Conservation (phyloP, 2,113 vertebrate species). For the Aptenodytes forsteri region DNA sequence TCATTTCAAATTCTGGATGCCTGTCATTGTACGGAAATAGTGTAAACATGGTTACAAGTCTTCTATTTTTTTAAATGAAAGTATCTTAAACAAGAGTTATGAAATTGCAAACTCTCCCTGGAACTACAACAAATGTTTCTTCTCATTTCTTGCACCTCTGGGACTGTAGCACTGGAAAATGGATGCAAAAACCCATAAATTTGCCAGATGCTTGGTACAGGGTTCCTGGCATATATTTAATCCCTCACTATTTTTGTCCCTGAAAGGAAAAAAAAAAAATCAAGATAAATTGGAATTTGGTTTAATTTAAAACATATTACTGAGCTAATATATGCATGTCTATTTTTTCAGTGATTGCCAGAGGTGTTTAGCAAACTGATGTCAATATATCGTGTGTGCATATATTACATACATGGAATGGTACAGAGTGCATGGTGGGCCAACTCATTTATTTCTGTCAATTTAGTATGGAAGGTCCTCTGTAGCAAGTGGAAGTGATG, state of each 20-base stretch:
- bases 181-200: constrained; percentile 5
- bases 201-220: background rate
- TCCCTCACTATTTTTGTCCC: background rate
- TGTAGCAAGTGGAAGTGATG: background rate
- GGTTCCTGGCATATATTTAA: background rate
- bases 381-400: background rate
- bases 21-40: background rate
- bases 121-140: constrained; percentile 41
- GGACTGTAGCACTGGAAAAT: constrained; percentile 13
- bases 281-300: background rate
- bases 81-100: constrained; percentile 6
- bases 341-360: background rate
- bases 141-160: constrained; percentile 9
- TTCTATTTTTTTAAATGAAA: background rate
- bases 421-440: background rate
- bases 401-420: background rate
- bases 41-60: background rate
- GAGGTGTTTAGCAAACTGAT: background rate
- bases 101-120: background rate
- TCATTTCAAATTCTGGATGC: background rate
- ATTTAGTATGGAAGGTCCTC: background rate
- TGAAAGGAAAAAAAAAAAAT: background rate
- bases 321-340: background rate
- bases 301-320: background rate
- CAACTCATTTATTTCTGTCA: background rate